phyloP scores from a whole-genome alignment of 1,140 invertebrate species.

The Sipha flava region DNA sequence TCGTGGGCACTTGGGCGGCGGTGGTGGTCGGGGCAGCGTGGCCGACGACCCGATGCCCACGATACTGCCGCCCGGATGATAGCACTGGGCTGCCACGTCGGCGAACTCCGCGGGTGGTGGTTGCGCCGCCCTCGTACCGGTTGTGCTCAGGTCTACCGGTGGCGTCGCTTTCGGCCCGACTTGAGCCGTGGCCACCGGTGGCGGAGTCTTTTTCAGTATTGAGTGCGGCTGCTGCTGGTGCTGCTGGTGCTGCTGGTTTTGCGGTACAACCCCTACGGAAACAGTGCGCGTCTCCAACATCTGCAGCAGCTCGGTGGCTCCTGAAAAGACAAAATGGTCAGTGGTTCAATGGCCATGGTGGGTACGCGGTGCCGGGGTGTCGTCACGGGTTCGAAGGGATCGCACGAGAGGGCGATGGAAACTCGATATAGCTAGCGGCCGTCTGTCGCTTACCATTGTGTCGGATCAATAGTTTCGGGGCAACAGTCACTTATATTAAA shows the following conservation, averaged over 20 bases:
- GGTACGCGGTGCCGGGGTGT: too few relatives aligned
- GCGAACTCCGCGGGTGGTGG: conserved; percentile 36
- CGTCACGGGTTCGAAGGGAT: too few relatives aligned
- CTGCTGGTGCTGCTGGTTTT: neutral
- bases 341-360: too few relatives aligned
- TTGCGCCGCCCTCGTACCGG: conserved; percentile 9
- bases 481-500: too few relatives aligned
- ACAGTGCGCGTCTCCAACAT: conserved; percentile 36
- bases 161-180: neutral
- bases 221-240: conserved; percentile 32
- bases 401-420: too few relatives aligned
- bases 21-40: conserved; percentile 38
- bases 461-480: too few relatives aligned
- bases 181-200: conserved; percentile 1
- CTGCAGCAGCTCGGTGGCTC: conserved; percentile 37
- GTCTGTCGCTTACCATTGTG: too few relatives aligned
- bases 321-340: conserved; percentile 8
- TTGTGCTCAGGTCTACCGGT: neutral
- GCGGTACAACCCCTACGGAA: neutral
- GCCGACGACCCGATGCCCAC: neutral
- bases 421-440: too few relatives aligned
- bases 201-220: conserved; percentile 34
- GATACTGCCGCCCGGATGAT: neutral
- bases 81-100: conserved; percentile 33
- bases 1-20: conserved; percentile 32